Conservation (phyloP, 2,888 invertebrate genomes). For the Amphipoea lucens region DNA sequence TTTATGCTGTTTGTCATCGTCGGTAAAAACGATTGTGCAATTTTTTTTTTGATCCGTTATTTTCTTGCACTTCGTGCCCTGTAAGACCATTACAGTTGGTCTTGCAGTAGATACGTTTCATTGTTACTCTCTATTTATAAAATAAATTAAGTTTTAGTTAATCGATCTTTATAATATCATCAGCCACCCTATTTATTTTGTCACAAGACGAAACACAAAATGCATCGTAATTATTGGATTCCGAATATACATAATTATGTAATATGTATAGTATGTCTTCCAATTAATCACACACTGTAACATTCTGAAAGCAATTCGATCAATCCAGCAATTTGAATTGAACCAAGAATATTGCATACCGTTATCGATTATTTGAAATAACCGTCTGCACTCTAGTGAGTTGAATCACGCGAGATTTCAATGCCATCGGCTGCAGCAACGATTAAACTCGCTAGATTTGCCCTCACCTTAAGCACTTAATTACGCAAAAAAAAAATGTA, state of each 20-base stretch:
- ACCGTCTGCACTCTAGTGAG: conserved; percentile 3
- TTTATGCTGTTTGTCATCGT: no score
- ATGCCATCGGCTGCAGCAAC: conserved; percentile 35
- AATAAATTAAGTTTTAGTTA: no score
- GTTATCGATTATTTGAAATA: conserved; percentile 45
- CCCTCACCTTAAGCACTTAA: no score
- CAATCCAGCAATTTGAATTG: conserved; percentile 19
- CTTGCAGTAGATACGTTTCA: no score
- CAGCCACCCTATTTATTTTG: no score
- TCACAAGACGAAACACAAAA: background rate
- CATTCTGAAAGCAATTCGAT: conserved; percentile 19
- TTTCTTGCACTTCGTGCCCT: no score
- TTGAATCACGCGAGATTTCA: conserved; percentile 50
- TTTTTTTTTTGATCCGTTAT: no score
- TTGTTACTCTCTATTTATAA: no score
- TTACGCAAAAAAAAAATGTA: no score
- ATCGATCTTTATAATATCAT: background rate
- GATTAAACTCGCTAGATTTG: background rate
- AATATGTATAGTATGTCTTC: background rate
- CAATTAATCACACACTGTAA: conserved; percentile 4
- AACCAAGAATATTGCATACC: conserved; percentile 29
- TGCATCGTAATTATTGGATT: background rate
- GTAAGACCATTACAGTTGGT: no score
- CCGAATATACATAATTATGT: background rate
- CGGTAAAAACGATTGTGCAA: no score